Evolutionary conservation across 2,888 invertebrate genomes (phyloP).

Genomic region (Drosophila barbarae): DNA sequence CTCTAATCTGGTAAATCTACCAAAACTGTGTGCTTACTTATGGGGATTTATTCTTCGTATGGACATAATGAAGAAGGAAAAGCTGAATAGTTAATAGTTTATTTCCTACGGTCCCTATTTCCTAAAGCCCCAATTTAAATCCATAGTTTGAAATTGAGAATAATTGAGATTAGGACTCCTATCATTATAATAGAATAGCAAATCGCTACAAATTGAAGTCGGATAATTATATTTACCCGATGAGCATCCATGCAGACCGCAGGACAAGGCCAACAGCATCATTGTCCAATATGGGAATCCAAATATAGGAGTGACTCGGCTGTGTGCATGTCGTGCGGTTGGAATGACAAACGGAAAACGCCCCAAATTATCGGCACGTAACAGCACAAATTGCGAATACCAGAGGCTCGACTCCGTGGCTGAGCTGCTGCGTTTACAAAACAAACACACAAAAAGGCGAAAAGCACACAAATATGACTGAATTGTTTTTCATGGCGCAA

Average conservation of each 20-base stretch:
- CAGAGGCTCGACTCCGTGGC: slow-evolving; percentile 1
- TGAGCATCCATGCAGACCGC: slow-evolving; percentile 21
- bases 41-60: not conserved
- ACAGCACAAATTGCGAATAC: slow-evolving; percentile 21
- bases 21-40: slow-evolving; percentile 10
- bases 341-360: slow-evolving; percentile 55
- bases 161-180: not conserved
- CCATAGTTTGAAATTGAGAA: not conserved
- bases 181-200: not conserved
- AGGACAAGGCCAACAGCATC: slow-evolving; percentile 17
- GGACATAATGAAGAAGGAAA: not conserved
- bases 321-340: slow-evolving; percentile 25
- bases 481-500: slow-evolving; percentile 60
- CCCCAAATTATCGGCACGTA: slow-evolving; percentile 59
- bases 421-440: slow-evolving; percentile 47
- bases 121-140: too few relatives aligned
- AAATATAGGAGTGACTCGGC: slow-evolving; percentile 12
- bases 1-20: slow-evolving; percentile 6
- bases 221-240: slow-evolving; percentile 20
- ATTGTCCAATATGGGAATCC: slow-evolving; percentile 33
- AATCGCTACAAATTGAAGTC: not conserved
- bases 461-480: slow-evolving; percentile 62
- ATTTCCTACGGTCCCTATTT: too few relatives aligned
- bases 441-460: slow-evolving; percentile 46
- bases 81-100: not conserved